Evolutionary conservation across 2,888 invertebrate genomes (phyloP).

Genomic region (Amphipyra berbera): DNA sequence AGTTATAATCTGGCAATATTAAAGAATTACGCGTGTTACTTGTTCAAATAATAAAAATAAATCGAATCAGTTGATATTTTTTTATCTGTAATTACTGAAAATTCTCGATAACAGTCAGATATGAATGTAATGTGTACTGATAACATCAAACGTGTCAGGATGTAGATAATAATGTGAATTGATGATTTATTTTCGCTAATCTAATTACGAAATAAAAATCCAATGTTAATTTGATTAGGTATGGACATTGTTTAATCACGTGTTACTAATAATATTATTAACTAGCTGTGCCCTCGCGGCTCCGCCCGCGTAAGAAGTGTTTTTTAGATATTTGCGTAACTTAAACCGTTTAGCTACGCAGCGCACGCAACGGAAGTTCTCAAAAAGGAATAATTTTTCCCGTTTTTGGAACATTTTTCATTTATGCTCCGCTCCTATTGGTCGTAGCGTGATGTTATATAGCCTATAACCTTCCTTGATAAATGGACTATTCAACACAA

Average conservation of each 20-base stretch:
- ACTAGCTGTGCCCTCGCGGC: no score
- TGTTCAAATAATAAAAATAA: constrained; percentile 56
- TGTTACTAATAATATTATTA: not conserved
- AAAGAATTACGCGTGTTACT: constrained; percentile 65
- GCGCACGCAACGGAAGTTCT: no score
- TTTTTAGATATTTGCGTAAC: no score
- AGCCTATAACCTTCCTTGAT: no score
- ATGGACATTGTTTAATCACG: constrained; percentile 21
- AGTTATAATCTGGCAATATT: constrained; percentile 66
- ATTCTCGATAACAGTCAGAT: constrained; percentile 50
- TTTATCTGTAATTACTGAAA: constrained; percentile 60
- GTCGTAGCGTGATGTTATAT: no score
- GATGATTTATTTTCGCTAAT: constrained; percentile 67
- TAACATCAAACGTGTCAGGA: constrained; percentile 59
- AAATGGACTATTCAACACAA: no score
- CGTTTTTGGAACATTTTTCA: no score
- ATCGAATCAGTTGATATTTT: constrained; percentile 51
- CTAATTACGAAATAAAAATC: constrained; percentile 62
- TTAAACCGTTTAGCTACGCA: no score
- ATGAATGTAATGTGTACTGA: constrained; percentile 46
- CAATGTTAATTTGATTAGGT: constrained; percentile 56
- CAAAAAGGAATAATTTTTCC: no score
- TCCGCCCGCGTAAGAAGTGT: no score
- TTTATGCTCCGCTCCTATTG: no score
- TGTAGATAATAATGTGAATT: constrained; percentile 63